Percentiles rank a stretch among this genome's conserved stretches.
These are phyloP conservation scores for Drosophila setifemur DNA, from an alignment of 1,140 invertebrate species.

Conservation along the genomic window DNA sequence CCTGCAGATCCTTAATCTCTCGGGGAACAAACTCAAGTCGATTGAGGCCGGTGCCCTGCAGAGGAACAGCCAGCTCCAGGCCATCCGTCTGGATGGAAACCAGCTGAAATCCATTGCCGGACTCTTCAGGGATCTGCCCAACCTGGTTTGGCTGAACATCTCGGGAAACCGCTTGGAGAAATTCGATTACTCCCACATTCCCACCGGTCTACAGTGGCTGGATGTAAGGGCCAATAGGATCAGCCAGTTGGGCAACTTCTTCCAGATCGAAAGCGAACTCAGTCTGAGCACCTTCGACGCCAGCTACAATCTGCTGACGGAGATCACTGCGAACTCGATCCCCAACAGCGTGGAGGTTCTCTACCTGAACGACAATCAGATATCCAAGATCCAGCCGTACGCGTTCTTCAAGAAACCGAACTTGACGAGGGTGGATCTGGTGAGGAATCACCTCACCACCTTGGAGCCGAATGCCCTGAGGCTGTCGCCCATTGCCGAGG, in stretches of 20 bases:
- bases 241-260: slow-evolving; percentile 93
- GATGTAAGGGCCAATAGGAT: slow-evolving; percentile 95
- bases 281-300: slow-evolving; percentile 93
- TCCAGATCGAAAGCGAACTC: slow-evolving; percentile 92
- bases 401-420: slow-evolving; percentile 97
- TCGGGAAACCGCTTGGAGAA: slow-evolving; percentile 94
- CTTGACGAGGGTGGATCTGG: slow-evolving; percentile 92
- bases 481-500: slow-evolving; percentile 89
- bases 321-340: slow-evolving; percentile 92
- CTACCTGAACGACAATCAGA: slow-evolving; percentile 93
- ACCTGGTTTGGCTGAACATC: slow-evolving; percentile 95
- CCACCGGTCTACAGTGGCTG: slow-evolving; percentile 93
- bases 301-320: slow-evolving; percentile 91
- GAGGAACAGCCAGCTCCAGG: slow-evolving; percentile 91
- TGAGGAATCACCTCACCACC: slow-evolving; percentile 92
- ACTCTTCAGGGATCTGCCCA: slow-evolving; percentile 92
- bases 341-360: slow-evolving; percentile 93
- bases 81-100: slow-evolving; percentile 94
- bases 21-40: slow-evolving; percentile 92
- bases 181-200: slow-evolving; percentile 96
- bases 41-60: slow-evolving; percentile 94
- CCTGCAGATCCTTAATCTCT: slow-evolving; percentile 93
- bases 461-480: slow-evolving; percentile 93
- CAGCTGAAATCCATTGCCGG: slow-evolving; percentile 92
- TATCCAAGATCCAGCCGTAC: slow-evolving; percentile 93